These are phyloP conservation scores for Seira ritae DNA, from an alignment of 2,888 invertebrate species.

Conservation along the genomic window DNA sequence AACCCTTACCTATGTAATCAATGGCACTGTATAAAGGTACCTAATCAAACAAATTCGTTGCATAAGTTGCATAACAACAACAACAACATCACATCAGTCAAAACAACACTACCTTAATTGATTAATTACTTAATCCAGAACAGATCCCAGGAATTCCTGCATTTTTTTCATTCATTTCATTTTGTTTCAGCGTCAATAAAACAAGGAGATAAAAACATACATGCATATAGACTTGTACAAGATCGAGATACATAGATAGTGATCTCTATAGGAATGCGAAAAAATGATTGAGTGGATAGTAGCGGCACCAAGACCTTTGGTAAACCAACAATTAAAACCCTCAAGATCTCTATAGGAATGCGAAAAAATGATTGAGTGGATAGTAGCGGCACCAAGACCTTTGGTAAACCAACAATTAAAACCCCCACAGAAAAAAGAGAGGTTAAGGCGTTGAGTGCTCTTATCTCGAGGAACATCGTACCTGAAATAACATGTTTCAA, in stretches of 20 bases:
- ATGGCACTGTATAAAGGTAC: not conserved
- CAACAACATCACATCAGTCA: not conserved
- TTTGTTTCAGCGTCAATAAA: not conserved
- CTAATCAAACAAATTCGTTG: not conserved
- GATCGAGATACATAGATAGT: not conserved
- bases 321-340: constrained; percentile 33
- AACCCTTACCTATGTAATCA: not conserved
- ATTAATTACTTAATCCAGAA: not conserved
- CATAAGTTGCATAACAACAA: no score
- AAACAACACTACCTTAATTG: not conserved
- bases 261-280: not conserved
- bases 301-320: not conserved
- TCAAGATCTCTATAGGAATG: no score
- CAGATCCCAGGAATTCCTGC: no score
- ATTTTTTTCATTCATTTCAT: not conserved
- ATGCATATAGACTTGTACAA: no score
- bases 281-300: not conserved
- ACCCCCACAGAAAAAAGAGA: constrained; percentile 14
- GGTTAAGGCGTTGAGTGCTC: constrained; percentile 37
- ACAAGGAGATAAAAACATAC: not conserved
- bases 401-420: constrained; percentile 33
- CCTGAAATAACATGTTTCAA: constrained; percentile 11
- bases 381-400: not conserved
- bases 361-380: not conserved
- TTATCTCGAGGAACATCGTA: constrained; percentile 2